Evolutionary conservation across 2,797 vertebrate genomes (phyloP).

Genomic region (Yasuhikotakia modesta): DNA sequence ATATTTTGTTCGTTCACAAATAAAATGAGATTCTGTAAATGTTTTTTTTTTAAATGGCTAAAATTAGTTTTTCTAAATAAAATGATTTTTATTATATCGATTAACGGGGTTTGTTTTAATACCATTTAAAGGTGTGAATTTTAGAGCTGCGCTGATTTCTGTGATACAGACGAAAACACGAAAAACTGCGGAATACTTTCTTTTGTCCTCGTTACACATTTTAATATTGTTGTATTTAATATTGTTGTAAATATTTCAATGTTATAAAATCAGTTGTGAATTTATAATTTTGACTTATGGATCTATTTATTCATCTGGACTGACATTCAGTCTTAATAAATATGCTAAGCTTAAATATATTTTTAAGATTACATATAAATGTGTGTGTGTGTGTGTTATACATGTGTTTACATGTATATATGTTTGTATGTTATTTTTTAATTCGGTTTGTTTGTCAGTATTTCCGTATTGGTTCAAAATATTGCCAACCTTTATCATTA

Average conservation of each 20-base stretch:
- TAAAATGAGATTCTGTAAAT: neutral
- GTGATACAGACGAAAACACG: no score
- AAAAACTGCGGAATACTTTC: no score
- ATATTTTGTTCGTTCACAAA: neutral
- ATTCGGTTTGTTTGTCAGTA: no score
- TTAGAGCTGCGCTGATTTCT: neutral
- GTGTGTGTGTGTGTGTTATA: no score
- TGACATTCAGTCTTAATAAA: no score
- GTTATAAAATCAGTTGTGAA: neutral
- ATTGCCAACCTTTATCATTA: neutral
- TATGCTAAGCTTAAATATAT: no score
- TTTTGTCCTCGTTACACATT: no score
- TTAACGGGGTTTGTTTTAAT: neutral
- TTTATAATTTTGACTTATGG: neutral
- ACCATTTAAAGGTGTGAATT: neutral
- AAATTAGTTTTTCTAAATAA: neutral
- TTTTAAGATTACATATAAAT: no score
- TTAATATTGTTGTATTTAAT: neutral
- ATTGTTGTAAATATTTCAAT: neutral
- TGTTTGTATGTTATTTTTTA: no score
- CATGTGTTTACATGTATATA: no score
- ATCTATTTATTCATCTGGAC: no score
- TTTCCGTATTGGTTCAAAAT: no score
- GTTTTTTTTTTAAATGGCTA: neutral
- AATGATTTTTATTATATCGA: neutral